These are phyloP conservation scores for Lasioglossum figueresi DNA, from an alignment of 2,888 invertebrate species.

Conservation along the genomic window DNA sequence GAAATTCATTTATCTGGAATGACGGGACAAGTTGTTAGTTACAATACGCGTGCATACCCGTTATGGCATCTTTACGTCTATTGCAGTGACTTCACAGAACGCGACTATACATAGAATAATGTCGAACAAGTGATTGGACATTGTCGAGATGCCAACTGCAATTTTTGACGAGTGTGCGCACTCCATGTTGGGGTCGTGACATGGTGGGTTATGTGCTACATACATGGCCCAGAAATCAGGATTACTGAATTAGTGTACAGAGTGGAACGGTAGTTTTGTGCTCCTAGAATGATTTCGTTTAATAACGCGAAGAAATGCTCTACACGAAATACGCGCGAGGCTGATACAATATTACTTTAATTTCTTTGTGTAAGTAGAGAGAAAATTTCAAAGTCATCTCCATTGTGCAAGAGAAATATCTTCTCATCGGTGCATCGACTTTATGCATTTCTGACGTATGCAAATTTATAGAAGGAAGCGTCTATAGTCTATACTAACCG, in stretches of 20 bases:
- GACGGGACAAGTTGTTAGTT: neutral
- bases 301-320: neutral
- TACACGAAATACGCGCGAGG: neutral
- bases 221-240: neutral
- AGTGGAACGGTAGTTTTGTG: neutral
- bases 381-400: neutral
- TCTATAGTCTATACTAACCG: neutral
- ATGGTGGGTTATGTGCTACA: neutral
- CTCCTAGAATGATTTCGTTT: neutral
- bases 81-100: neutral
- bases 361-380: neutral
- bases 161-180: neutral
- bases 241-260: neutral
- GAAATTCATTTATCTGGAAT: slow-evolving; percentile 11
- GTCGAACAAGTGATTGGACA: neutral
- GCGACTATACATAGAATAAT: neutral
- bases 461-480: neutral
- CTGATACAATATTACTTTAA: neutral
- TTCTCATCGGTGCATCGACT: neutral
- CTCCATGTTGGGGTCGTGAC: neutral
- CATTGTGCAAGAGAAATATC: neutral
- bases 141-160: neutral
- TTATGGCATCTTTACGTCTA: slow-evolving; percentile 8
- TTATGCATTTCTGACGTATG: neutral
- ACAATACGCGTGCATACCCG: neutral